Evolutionary conservation across 2,888 invertebrate genomes (phyloP), one percentile per base, ranked within the genome.

Genomic region (Andrena minutula): DNA sequence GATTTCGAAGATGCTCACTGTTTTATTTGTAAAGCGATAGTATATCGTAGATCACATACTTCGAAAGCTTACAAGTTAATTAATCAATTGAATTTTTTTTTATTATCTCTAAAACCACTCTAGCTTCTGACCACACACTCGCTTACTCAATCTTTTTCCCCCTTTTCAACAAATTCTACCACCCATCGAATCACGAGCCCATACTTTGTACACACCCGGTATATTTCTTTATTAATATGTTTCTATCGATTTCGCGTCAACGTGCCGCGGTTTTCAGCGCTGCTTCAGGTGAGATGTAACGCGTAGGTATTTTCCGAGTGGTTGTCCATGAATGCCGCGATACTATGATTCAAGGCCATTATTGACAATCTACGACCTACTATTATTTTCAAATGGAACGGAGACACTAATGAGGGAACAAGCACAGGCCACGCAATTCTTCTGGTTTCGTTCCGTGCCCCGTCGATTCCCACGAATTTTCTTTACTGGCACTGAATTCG

Each of bases 331-430:
- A 78, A 83, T 75, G 71, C 82, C 71, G 53, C 64, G 71, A 68
- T 82, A 61, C 75, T 73, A 69, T 64, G 82, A 83, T 83, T 73
- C 83, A 83, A 83, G 83, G 83, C 78, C 73, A 61, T 41, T 83
- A 83, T 83, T 75, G 83, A 79, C 79, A 79, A 69, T 68, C 66
- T 61, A 69, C 72, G 61, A 75, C 32, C 72, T 82, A 75, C 75
- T 78, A 72, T 83, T 83, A 83, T 79, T 83, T 75, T 68, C 71
- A 66, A 82, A 82, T 53, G 60, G 41, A 3, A 53, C 23, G 23
- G 41, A 58, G 20, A 53, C 35, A 41, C 26, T 60, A 53, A 75
- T 51, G 53, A 12, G 30, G 3, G 56, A 35, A 23, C 35, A 32
- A 49, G 61, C 53, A 41, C 47, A 80, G 30, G 47, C 76, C 71